Percentiles rank a stretch among this genome's conserved stretches.
Conservation (phyloP, 1,140 invertebrate species). For the Riptortus pedestris region DNA sequence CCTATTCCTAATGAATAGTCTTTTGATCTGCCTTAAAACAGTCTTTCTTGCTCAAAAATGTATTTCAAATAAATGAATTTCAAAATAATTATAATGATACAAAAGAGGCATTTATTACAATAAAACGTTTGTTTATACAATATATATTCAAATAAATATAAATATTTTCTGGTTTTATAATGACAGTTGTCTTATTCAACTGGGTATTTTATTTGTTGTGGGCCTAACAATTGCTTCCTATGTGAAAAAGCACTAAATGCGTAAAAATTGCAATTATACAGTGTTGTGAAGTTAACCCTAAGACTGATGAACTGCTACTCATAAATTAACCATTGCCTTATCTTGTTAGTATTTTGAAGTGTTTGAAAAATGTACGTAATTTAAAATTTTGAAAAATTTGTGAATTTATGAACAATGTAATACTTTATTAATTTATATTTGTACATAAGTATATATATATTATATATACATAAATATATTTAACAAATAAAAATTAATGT, state of each 20-base stretch:
- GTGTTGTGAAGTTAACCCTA: constrained; percentile 15
- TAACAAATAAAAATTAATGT: too few species aligned
- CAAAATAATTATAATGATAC: neutral
- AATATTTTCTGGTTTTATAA: neutral
- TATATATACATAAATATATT: too few species aligned
- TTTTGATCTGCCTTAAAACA: neutral
- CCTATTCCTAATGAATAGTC: too few species aligned
- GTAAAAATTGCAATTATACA: constrained; percentile 7
- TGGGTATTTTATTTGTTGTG: constrained; percentile 3
- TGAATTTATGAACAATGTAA: too few species aligned
- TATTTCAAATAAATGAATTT: neutral
- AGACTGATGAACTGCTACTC: constrained; percentile 13
- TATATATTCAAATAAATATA: neutral
- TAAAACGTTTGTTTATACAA: neutral
- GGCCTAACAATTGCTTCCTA: constrained; percentile 13
- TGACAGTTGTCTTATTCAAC: neutral
- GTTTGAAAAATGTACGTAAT: neutral
- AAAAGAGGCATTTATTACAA: neutral
- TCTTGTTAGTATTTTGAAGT: neutral
- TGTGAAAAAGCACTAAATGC: neutral
- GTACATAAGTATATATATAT: too few species aligned
- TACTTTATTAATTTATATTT: too few species aligned
- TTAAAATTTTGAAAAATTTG: too few species aligned
- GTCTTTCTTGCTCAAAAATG: constrained; percentile 4
- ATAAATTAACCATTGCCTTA: constrained; percentile 9